Conservation (phyloP, 92 coral and sea anemone genomes). For the Diadumene lineata region DNA sequence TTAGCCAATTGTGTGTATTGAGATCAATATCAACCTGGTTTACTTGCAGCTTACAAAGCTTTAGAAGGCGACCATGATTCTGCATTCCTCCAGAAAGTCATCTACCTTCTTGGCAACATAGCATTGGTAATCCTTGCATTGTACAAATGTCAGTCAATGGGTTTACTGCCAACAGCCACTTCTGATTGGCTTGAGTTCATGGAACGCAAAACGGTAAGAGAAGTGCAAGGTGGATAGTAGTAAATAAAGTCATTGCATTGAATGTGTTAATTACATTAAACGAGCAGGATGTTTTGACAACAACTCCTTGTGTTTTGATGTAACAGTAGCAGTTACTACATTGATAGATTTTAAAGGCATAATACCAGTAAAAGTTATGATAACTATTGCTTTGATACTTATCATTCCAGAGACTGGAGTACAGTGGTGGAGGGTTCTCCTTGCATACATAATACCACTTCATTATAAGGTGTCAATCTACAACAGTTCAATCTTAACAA, state of each 20-base stretch:
- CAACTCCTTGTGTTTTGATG: too few species aligned
- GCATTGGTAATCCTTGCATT: conserved; percentile 78
- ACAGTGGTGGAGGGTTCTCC: conserved; percentile 88
- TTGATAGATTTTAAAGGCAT: too few species aligned
- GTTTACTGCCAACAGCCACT: conserved; percentile 90
- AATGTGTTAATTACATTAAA: too few species aligned
- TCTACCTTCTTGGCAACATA: conserved; percentile 89
- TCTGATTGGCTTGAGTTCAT: conserved; percentile 98
- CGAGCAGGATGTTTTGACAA: too few species aligned
- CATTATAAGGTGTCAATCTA: too few species aligned
- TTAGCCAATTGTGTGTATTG: neutral
- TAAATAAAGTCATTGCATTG: too few species aligned
- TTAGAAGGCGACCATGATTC: conserved; percentile 93
- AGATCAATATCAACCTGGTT: neutral
- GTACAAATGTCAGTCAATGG: conserved; percentile 98
- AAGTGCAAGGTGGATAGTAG: too few species aligned
- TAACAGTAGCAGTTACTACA: too few species aligned
- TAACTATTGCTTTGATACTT: too few species aligned
- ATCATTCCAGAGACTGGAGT: conserved; percentile 79
- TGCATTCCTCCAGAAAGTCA: conserved; percentile 80
- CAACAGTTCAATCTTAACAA: too few species aligned
- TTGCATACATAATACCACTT: conserved; percentile 12
- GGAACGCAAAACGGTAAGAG: conserved; percentile 81
- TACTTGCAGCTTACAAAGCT: conserved; percentile 74
- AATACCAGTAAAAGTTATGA: too few species aligned